Conservation (phyloP, 1,140 invertebrate species). For the Trachymyrmex cornetzi region DNA sequence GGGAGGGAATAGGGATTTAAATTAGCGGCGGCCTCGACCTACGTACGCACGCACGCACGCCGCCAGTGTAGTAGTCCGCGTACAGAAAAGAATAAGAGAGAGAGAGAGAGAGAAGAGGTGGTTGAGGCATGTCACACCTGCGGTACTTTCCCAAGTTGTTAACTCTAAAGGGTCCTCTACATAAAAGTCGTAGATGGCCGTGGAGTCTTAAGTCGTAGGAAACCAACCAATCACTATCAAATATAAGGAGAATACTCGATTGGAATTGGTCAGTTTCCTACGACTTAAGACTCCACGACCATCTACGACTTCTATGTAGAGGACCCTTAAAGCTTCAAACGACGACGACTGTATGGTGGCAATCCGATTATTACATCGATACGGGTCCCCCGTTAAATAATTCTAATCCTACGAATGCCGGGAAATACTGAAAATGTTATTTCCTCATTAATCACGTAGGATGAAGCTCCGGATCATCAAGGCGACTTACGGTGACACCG, state of each 20-base stretch:
- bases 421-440: constrained; percentile 11
- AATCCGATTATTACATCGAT: constrained; percentile 10
- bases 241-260: too few species aligned
- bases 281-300: too few species aligned
- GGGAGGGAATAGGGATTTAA: constrained; percentile 58
- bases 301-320: too few species aligned
- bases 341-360: neutral
- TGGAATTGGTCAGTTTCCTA: too few species aligned
- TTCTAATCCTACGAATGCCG: neutral
- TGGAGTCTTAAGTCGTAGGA: too few species aligned
- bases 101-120: neutral
- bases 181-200: too few species aligned
- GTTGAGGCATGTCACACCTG: constrained; percentile 37
- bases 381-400: neutral
- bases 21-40: constrained; percentile 63
- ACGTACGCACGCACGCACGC: constrained; percentile 37
- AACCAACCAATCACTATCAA: too few species aligned
- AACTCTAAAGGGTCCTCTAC: neutral
- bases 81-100: constrained; percentile 1
- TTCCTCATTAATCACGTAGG: constrained; percentile 17
- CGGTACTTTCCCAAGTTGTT: constrained; percentile 8
- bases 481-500: constrained; percentile 6
- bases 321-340: neutral
- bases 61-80: neutral
- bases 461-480: neutral